phyloP scores from a whole-genome alignment of 2,888 invertebrate genomes.

The Stenodera caucasica region DNA sequence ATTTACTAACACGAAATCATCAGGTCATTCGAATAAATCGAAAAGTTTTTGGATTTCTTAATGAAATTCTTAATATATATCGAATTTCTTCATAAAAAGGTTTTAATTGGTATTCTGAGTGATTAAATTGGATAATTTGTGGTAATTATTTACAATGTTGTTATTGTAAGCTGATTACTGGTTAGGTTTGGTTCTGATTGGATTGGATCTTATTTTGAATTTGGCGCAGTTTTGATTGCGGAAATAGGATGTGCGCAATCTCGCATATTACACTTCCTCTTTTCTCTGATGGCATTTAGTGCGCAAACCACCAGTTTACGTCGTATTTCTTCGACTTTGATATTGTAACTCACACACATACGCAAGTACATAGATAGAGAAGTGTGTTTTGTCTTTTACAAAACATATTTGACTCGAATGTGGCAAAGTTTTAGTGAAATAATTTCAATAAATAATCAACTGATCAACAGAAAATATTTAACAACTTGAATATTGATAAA shows the following conservation, averaged over 20 bases:
- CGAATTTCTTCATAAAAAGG: too few relatives aligned
- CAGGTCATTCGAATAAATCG: not conserved
- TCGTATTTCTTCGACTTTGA: constrained; percentile 17
- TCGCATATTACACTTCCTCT: not conserved
- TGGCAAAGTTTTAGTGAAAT: constrained; percentile 43
- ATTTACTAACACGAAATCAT: too few relatives aligned
- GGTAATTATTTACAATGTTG: too few relatives aligned
- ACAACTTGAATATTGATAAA: constrained; percentile 40
- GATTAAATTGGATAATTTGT: too few relatives aligned
- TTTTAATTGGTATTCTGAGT: too few relatives aligned
- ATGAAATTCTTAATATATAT: too few relatives aligned
- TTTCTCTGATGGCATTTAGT: constrained; percentile 40
- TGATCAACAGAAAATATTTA: constrained; percentile 34
- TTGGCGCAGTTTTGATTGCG: not conserved
- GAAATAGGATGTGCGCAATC: not conserved
- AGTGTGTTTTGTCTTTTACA: constrained; percentile 40
- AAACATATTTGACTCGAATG: constrained; percentile 47
- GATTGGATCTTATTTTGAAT: not conserved
- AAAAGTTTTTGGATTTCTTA: not conserved
- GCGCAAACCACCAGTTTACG: constrained; percentile 47
- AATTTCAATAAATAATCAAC: constrained; percentile 33
- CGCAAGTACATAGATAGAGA: constrained; percentile 26
- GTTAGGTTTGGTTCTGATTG: not conserved
- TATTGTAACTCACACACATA: not conserved
- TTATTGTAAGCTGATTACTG: too few relatives aligned